Evolutionary conservation across 2,888 invertebrate genomes (phyloP).

Genomic region (Coleophora deauratella): DNA sequence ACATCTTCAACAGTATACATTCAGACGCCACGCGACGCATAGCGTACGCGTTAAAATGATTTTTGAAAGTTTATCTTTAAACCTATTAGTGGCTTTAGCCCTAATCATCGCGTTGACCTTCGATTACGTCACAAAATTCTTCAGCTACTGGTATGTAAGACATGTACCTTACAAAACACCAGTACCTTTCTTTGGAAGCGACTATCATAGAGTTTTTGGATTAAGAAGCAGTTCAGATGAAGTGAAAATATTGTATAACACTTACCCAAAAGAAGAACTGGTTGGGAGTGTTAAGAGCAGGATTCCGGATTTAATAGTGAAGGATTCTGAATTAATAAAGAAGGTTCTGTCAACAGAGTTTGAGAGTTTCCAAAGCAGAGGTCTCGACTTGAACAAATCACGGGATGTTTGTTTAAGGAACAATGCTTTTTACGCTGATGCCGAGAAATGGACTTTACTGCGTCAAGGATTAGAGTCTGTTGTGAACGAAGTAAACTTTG

Average conservation of each 20-base stretch:
- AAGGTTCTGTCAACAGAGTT: slow-evolving; percentile 63
- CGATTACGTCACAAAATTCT: slow-evolving; percentile 64
- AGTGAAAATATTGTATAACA: slow-evolving; percentile 42
- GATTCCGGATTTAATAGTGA: slow-evolving; percentile 61
- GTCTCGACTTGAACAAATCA: slow-evolving; percentile 66
- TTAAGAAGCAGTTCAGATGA: slow-evolving; percentile 49
- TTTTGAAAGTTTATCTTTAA: slow-evolving; percentile 62
- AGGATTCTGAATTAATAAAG: slow-evolving; percentile 57
- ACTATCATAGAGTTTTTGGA: slow-evolving; percentile 52
- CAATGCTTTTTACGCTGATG: slow-evolving; percentile 68
- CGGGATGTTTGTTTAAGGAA: slow-evolving; percentile 70
- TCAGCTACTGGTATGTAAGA: slow-evolving; percentile 65
- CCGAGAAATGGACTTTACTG: slow-evolving; percentile 62
- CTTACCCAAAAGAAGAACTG: slow-evolving; percentile 47
- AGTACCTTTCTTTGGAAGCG: slow-evolving; percentile 55
- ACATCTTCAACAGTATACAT: slow-evolving; percentile 37
- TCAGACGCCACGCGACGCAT: slow-evolving; percentile 35
- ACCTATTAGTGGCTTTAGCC: slow-evolving; percentile 37
- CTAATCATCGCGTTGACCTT: slow-evolving; percentile 49
- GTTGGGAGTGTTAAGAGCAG: slow-evolving; percentile 57
- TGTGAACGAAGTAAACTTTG: slow-evolving; percentile 40
- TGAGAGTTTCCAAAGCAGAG: slow-evolving; percentile 63
- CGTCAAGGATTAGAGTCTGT: slow-evolving; percentile 49
- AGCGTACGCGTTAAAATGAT: slow-evolving; percentile 58
- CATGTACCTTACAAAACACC: slow-evolving; percentile 53